Conservation (phyloP, 2,113 vertebrate species). For the Lepidothrix coronata region DNA sequence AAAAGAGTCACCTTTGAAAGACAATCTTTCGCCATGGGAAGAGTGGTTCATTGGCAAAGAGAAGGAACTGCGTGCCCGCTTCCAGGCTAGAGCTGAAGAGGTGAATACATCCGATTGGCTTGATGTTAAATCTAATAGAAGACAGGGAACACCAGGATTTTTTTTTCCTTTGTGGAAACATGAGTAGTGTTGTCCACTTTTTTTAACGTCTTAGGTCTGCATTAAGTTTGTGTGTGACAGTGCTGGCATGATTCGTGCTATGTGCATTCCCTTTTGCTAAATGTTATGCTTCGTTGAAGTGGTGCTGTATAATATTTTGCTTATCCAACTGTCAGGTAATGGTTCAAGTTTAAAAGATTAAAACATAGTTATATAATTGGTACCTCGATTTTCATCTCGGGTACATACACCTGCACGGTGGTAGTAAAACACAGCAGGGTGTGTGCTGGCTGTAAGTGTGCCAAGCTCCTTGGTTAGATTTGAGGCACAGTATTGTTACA, state of each 20-base stretch:
- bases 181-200: not conserved
- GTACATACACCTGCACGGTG: not conserved
- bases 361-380: constrained; percentile 16
- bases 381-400: constrained; percentile 4
- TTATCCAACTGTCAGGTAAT: not conserved
- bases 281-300: not conserved
- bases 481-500: not conserved
- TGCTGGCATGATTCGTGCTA: not conserved
- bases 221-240: not conserved
- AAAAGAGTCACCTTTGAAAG: constrained; percentile 15
- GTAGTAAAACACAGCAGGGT: not conserved
- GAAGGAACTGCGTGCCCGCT: constrained; percentile 79
- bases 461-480: not conserved
- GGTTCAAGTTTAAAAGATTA: not conserved
- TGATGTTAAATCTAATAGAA: not conserved
- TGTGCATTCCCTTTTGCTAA: not conserved
- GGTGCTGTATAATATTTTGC: not conserved
- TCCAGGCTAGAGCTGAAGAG: constrained; percentile 82
- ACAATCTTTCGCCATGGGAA: constrained; percentile 86
- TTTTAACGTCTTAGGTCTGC: not conserved
- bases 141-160: not conserved
- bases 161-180: not conserved
- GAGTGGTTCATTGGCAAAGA: constrained; percentile 91
- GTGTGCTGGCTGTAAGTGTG: not conserved
- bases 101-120: constrained; percentile 50